phyloP scores from a whole-genome alignment of 2,888 invertebrate species.

The Pammene fasciana region DNA sequence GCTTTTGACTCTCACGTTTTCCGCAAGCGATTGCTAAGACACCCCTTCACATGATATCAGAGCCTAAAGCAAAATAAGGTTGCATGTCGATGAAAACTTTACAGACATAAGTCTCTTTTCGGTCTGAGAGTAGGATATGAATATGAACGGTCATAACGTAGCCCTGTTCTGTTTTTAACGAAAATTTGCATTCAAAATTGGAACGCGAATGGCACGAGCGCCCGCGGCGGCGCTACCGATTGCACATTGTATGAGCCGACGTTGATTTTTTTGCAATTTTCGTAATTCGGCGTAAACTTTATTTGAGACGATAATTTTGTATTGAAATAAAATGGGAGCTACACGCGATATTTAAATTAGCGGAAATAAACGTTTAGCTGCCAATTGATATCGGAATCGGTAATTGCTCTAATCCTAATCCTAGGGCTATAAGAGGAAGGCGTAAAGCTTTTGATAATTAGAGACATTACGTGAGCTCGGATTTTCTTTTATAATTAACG shows the following conservation, averaged over 20 bases:
- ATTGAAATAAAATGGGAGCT: constrained; percentile 47
- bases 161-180: constrained; percentile 58
- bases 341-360: constrained; percentile 49
- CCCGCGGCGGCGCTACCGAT: constrained; percentile 75
- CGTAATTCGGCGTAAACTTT: constrained; percentile 60
- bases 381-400: constrained; percentile 38
- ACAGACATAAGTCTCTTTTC: constrained; percentile 10
- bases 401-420: constrained; percentile 18
- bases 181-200: constrained; percentile 79
- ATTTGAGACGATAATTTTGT: constrained; percentile 51
- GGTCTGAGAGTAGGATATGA: constrained; percentile 43
- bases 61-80: background rate
- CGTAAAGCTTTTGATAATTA: background rate
- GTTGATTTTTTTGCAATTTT: constrained; percentile 55
- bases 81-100: background rate
- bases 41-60: constrained; percentile 43
- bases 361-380: constrained; percentile 57
- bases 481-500: too few species aligned
- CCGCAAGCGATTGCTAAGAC: background rate
- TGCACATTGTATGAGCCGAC: constrained; percentile 55
- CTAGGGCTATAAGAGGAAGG: constrained; percentile 5
- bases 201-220: constrained; percentile 77
- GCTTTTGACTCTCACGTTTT: background rate
- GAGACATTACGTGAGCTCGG: background rate
- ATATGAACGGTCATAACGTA: constrained; percentile 54